phyloP scores from a whole-genome alignment of 2,113 vertebrate genomes.

The Galemys pyrenaicus region DNA sequence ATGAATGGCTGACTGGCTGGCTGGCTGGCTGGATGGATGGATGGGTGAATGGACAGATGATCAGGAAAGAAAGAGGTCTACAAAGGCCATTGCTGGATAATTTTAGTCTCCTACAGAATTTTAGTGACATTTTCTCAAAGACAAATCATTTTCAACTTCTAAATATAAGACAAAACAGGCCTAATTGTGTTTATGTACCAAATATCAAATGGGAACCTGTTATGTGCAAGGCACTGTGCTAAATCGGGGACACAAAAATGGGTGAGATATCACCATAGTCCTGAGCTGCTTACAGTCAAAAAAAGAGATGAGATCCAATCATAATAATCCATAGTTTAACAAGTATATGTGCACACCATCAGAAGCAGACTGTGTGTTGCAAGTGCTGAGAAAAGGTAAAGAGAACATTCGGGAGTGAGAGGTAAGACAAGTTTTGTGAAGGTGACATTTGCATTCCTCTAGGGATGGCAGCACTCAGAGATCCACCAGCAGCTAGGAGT shows the following conservation, averaged over 20 bases:
- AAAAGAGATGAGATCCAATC: background rate
- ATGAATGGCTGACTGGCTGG: background rate
- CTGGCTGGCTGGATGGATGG: too few species aligned
- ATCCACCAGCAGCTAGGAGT: background rate
- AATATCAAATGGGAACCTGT: background rate
- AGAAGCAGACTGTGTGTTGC: background rate
- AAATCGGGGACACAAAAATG: background rate
- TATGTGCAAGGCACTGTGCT: background rate
- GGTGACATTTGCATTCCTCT: background rate
- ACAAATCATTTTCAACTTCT: background rate
- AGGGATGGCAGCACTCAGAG: background rate
- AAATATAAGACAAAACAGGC: background rate
- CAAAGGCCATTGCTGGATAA: background rate
- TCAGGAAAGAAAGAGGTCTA: background rate
- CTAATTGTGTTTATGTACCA: background rate
- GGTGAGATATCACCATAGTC: background rate
- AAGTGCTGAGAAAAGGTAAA: background rate
- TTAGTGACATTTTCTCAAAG: background rate
- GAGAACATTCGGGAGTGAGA: background rate
- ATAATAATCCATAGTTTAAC: background rate
- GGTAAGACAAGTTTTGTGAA: background rate
- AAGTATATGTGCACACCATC: background rate
- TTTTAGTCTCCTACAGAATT: background rate
- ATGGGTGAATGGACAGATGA: background rate
- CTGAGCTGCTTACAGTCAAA: background rate